Evolutionary conservation across 2,113 vertebrate genomes (phyloP).

Genomic region (Phainopepla nitens): DNA sequence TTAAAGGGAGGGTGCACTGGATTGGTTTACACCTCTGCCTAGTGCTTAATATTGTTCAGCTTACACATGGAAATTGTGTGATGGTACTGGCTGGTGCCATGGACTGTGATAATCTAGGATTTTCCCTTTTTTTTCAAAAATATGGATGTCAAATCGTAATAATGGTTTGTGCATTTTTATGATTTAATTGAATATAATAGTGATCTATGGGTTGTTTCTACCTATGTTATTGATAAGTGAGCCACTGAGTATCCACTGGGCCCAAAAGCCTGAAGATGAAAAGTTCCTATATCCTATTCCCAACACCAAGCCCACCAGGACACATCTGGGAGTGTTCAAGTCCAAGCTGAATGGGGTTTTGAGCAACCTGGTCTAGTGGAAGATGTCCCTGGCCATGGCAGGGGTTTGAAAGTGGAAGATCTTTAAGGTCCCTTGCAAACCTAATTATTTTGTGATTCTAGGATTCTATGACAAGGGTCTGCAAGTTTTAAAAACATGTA

Average conservation of each 20-base stretch:
- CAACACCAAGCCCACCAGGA: rapidly evolving
- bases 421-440: neutral
- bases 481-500: neutral
- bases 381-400: neutral
- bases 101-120: neutral
- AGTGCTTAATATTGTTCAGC: neutral
- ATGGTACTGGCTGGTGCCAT: neutral
- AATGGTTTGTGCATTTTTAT: neutral
- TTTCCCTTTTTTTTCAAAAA: neutral
- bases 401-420: neutral
- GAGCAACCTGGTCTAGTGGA: neutral
- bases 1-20: neutral
- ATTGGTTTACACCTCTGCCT: neutral
- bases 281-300: neutral
- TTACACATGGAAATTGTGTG: neutral
- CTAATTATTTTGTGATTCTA: neutral
- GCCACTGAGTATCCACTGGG: neutral
- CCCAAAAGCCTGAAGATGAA: neutral
- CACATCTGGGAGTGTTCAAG: neutral
- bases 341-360: neutral
- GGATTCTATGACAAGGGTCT: neutral
- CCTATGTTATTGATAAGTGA: neutral
- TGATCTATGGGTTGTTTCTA: neutral
- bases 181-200: neutral
- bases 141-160: neutral